phyloP scores from a whole-genome alignment of 2,888 invertebrate species.

The Philereme transversata region DNA sequence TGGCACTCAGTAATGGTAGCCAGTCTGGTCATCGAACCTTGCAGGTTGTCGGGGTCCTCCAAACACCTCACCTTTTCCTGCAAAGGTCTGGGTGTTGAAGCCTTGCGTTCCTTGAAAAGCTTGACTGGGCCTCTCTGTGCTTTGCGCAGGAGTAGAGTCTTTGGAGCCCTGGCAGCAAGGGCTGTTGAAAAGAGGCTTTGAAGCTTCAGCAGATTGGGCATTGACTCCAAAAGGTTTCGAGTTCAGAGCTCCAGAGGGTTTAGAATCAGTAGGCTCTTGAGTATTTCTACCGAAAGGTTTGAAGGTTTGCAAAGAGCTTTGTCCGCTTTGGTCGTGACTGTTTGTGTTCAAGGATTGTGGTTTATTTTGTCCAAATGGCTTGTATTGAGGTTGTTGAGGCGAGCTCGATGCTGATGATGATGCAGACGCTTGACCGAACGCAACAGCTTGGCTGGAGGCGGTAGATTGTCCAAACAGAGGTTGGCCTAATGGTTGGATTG shows the following conservation, averaged over 20 bases:
- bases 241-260: slow-evolving; percentile 10
- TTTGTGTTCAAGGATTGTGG: not conserved
- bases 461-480: slow-evolving; percentile 30
- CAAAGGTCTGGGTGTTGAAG: slow-evolving; percentile 41
- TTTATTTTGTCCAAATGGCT: slow-evolving; percentile 22
- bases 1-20: slow-evolving; percentile 70
- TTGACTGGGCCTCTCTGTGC: slow-evolving; percentile 30
- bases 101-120: slow-evolving; percentile 41
- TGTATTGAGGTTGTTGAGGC: slow-evolving; percentile 13
- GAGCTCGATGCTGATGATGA: slow-evolving; percentile 17
- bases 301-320: slow-evolving; percentile 7
- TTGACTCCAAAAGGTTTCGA: slow-evolving; percentile 2
- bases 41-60: slow-evolving; percentile 64
- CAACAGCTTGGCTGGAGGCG: slow-evolving; percentile 25
- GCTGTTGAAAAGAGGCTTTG: slow-evolving; percentile 25
- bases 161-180: slow-evolving; percentile 31
- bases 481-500: slow-evolving; percentile 23
- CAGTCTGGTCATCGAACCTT: slow-evolving; percentile 65
- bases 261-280: slow-evolving; percentile 4
- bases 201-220: slow-evolving; percentile 1
- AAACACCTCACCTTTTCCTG: slow-evolving; percentile 62
- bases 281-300: slow-evolving; percentile 6
- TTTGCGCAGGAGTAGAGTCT: slow-evolving; percentile 26
- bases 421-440: slow-evolving; percentile 23
- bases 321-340: slow-evolving; percentile 8